Base-by-base conservation (phyloP, 1,140 invertebrate species). In the Venustaconcha ellipsiformis region DNA sequence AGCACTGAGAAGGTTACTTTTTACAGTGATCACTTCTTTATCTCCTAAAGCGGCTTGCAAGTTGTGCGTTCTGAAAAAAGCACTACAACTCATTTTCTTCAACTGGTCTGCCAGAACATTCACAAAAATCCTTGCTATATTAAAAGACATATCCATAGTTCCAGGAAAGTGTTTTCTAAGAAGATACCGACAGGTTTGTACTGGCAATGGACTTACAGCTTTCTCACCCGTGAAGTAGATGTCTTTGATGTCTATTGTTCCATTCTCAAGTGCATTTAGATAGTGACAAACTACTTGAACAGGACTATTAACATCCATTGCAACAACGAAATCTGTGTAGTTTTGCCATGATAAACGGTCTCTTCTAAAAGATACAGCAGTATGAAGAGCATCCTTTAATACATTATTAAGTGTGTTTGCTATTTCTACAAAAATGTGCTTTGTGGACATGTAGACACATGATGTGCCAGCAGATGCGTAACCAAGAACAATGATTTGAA, bases 241-340 rank as follows among this genome's bases (percentile, higher is more conserved):
- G 55, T 84, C 82, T 15, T 57, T 67, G 18, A 18, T 75, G 59
- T 84, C 78, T 17, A 84, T 18, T 13, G 18, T 59, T 56, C 63
- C 71, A 3, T 67, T 23, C 30, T 78, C 73, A 14, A 78, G 67
- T 2, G 18, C 15, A 18, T 81, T 59, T 0, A 84, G 55, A 56
- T 82, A 84, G 20, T 78, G 63, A 48, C 80, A 84, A 6, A 84
- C 80, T 60, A 84, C 74, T 59, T 84, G 82, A 18, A 79, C 55
- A n/a, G 82, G 79, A 72, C 82, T 84, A n/a, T 75, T 76, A 0
- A 80, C 17, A 70, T 84, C 82, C 3, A 17, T 60, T 15, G 72
- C 59, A 15, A 78, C 69, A 15, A 67, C 57, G 14, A 82, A 72
- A 18, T 76, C 59, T 1, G 57, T 23, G 59, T 79, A 79, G 57